Percentiles rank a stretch among this genome's conserved stretches.
Conservation (phyloP, 2,113 vertebrate species). For the Microtus richardsoni region DNA sequence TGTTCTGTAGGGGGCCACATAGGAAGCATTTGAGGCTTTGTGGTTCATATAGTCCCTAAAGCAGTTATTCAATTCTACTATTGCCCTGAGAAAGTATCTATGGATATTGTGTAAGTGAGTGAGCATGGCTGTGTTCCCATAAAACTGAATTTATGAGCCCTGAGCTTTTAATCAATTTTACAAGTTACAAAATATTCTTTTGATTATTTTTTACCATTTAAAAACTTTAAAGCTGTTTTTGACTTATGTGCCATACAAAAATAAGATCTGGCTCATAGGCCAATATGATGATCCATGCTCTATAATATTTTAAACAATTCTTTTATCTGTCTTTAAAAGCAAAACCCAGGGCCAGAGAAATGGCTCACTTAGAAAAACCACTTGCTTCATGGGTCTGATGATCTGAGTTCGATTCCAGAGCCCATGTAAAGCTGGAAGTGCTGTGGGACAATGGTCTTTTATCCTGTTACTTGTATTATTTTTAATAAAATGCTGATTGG, state of each 20-base stretch:
- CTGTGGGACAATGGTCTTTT: no score
- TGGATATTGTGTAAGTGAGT: not conserved
- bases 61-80: not conserved
- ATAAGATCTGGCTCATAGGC: not conserved
- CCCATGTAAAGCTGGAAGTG: not conserved
- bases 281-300: not conserved
- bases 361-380: not conserved
- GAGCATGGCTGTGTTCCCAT: not conserved
- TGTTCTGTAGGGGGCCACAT: not conserved
- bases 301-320: constrained; percentile 29
- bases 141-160: not conserved
- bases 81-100: not conserved
- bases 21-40: not conserved
- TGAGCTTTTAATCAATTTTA: constrained; percentile 32
- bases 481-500: no score
- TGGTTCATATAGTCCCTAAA: not conserved
- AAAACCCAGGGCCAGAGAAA: not conserved
- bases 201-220: constrained; percentile 8
- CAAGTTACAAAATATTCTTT: constrained; percentile 24
- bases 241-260: not conserved
- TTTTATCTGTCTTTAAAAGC: not conserved
- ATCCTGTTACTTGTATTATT: no score
- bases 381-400: not conserved
- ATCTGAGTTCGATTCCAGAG: not conserved
- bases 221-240: constrained; percentile 45